These are phyloP conservation scores for Catocala nupta DNA, from an alignment of 2,888 invertebrate species.

Conservation along the genomic window DNA sequence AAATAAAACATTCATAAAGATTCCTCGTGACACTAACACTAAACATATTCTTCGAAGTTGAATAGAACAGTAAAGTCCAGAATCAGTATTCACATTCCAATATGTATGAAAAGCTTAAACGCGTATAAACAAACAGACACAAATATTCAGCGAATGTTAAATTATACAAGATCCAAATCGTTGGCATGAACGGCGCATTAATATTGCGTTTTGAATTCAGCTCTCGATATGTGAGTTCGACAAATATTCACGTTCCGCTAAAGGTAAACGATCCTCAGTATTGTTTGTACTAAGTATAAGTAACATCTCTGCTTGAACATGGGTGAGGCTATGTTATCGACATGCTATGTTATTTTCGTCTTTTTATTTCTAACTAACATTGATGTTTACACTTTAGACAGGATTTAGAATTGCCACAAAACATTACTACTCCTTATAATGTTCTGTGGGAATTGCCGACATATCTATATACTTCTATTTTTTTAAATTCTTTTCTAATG, in stretches of 20 bases:
- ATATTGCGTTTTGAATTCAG: constrained; percentile 56
- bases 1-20: no score
- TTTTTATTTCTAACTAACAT: not conserved
- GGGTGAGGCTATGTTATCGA: not conserved
- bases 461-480: no score
- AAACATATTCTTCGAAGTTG: not conserved
- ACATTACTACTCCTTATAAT: no score
- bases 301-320: constrained; percentile 17
- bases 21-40: not conserved
- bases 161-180: constrained; percentile 55
- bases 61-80: constrained; percentile 1
- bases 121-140: constrained; percentile 42
- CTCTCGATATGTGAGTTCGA: constrained; percentile 42
- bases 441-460: no score
- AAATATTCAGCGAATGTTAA: constrained; percentile 48
- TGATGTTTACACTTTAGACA: not conserved
- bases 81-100: constrained; percentile 31
- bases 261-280: constrained; percentile 45
- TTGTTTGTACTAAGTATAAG: constrained; percentile 15
- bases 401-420: no score
- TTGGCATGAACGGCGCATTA: constrained; percentile 56
- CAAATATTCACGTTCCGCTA: constrained; percentile 35
- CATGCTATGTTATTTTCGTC: not conserved
- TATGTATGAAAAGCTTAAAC: constrained; percentile 40
- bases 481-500: no score